Evolutionary conservation across 2,113 vertebrate species (phyloP), one percentile per base, ranked within the genome.

Genomic region (Garra rufa): DNA sequence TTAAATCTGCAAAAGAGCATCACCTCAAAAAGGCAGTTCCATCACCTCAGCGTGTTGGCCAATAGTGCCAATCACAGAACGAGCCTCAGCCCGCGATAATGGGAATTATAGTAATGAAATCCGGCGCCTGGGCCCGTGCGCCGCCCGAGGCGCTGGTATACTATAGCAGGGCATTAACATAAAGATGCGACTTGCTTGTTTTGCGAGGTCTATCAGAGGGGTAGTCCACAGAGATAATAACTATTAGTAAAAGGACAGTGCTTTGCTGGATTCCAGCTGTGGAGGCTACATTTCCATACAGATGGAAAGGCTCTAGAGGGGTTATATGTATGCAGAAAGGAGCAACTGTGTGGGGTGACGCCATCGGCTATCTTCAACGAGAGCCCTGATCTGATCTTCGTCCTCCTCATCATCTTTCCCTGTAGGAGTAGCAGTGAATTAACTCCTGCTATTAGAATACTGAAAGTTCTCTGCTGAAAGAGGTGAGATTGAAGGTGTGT

Each of bases 221-320:
- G 94, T 94, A 96, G 96, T 96, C 93, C 95, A 95, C 96, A 97
- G 95, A 98, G 96, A 98, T 98, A 99, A 99, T 99, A 98, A 98
- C 97, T 98, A 98, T 98, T 99, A 98, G 96, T 97, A 97, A 97
- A 81, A 98, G 97, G 96, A 97, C 96, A 97, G 96, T 95, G 95
- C 96, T 96, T 95, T 93, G 96, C 95, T 91, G 91, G 95, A 96
- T 94, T 97, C 97, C 97, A 99, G 97, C 97, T 99, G 97, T 97
- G 97, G 90, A 96, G 94, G 94, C 92, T 91, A 74, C 95, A 99
- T 99, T 99, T 98, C 96, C 98, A 99, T 99, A 99, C 97, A 99
- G 97, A 99, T 99, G 97, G 97, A 97, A 97, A 97, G 96, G 95
- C 96, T 97, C 95, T 96, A 96, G 96, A 96, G 95, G 96, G 96